Evolutionary conservation across 2,888 invertebrate species (phyloP), one percentile per base, ranked within the genome.

Genomic region (Pediacus dermestoides): DNA sequence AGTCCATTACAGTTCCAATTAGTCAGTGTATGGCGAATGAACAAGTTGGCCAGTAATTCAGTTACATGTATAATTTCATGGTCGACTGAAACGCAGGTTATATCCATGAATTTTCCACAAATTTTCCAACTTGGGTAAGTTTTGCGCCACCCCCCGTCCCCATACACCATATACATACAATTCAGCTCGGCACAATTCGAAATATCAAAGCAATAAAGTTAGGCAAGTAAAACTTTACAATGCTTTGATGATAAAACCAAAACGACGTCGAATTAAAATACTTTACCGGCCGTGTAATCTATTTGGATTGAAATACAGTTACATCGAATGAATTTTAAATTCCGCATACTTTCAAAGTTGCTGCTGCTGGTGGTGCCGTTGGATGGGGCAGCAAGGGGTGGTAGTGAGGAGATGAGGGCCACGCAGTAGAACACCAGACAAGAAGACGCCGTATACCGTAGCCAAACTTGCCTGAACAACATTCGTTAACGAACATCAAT

Each of bases 401-500:
- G n/a, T n/a, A n/a, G n/a, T n/a, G n/a, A n/a, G n/a, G n/a, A n/a
- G n/a, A n/a, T n/a, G n/a, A n/a, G n/a, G n/a, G n/a, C n/a, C n/a
- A 7, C 16, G 21, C 21, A 33, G 13, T 16, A 10, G 13, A 30
- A 16, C 12, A 10, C 3, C 12, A 30, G 21, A 30, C 16, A 28
- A 36, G 30, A n/a, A n/a, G n/a, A n/a, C n/a, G n/a, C n/a, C n/a
- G n/a, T n/a, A n/a, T n/a, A 26, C 38, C 39, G 16, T 37, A 39
- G 35, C 42, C n/a, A n/a, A n/a, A n/a, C 42, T 36, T 22, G 35
- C 52, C 23, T 46, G 55, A 59, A 60, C 58, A 57, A 60, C 60
- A 63, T 66, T 67, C 66, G 65, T 65, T 67, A 68, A 68, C 65
- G 68, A 67, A 68, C 68, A 67, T 67, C 67, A 68, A 66, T 68